phyloP scores from a whole-genome alignment of 2,113 vertebrate species.

The Pavo muticus region DNA sequence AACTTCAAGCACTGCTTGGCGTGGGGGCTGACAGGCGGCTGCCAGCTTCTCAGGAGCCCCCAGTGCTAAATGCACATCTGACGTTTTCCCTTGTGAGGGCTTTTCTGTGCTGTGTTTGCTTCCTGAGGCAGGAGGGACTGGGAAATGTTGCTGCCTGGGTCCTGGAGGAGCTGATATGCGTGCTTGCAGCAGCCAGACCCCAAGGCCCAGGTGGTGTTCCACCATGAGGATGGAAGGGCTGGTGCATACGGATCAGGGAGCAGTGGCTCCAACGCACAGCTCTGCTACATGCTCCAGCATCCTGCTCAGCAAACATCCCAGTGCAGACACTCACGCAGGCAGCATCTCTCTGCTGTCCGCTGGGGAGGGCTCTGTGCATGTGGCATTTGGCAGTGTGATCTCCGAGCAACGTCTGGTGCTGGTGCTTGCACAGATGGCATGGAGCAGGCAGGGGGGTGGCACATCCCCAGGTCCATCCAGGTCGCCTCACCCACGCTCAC shows the following conservation, averaged over 20 bases:
- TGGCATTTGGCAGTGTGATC: neutral
- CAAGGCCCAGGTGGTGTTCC: neutral
- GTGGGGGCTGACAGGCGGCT: neutral
- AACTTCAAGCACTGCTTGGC: neutral
- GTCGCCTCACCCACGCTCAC: neutral
- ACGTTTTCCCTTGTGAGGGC: neutral
- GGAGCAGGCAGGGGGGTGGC: neutral
- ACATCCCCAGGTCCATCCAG: neutral
- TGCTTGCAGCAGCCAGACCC: fast-evolving
- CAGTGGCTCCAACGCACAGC: neutral
- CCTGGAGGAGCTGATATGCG: neutral
- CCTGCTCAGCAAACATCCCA: neutral
- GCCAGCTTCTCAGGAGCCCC: neutral
- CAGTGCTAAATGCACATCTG: neutral
- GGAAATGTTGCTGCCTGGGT: fast-evolving
- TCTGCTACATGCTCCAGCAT: fast-evolving
- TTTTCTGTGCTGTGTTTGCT: neutral
- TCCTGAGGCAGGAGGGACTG: neutral
- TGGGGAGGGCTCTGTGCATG: fast-evolving
- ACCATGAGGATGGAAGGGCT: neutral
- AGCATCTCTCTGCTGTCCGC: neutral
- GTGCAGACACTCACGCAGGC: neutral
- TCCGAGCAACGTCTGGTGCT: neutral
- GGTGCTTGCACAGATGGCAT: neutral
- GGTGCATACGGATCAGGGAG: fast-evolving